These are phyloP conservation scores for Andrena camellia DNA, from an alignment of 2,888 invertebrate genomes.

Conservation along the genomic window DNA sequence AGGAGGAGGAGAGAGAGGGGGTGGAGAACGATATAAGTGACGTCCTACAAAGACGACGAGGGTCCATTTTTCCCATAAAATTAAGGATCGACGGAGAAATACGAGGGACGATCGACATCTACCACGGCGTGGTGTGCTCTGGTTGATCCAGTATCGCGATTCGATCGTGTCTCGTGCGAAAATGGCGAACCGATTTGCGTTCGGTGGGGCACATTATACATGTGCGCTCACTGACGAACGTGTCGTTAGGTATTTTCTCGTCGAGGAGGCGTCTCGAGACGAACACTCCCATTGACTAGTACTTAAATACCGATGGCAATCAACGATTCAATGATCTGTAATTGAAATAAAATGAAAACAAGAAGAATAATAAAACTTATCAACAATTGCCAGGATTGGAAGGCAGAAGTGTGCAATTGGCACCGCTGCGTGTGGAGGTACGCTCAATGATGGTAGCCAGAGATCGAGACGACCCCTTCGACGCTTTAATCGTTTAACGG, in stretches of 20 bases:
- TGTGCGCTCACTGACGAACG: slow-evolving; percentile 16
- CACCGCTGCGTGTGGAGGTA: not conserved
- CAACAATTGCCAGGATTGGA: not conserved
- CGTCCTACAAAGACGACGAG: slow-evolving; percentile 63
- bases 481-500: slow-evolving; percentile 49
- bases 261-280: slow-evolving; percentile 39
- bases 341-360: not conserved
- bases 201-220: slow-evolving; percentile 12
- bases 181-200: slow-evolving; percentile 38
- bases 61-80: slow-evolving; percentile 76
- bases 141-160: slow-evolving; percentile 82
- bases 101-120: slow-evolving; percentile 75
- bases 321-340: not conserved
- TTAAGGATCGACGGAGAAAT: slow-evolving; percentile 36
- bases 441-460: not conserved
- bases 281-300: not conserved
- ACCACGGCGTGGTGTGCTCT: slow-evolving; percentile 57
- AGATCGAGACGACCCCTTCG: slow-evolving; percentile 43
- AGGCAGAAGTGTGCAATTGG: not conserved
- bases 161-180: slow-evolving; percentile 78
- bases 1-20: not conserved
- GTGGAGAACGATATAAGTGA: slow-evolving; percentile 40
- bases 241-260: slow-evolving; percentile 39
- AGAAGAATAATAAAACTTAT: not conserved
- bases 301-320: not conserved